Evolutionary conservation across 2,888 invertebrate species (phyloP).

Genomic region (Drosophila stalkeri): DNA sequence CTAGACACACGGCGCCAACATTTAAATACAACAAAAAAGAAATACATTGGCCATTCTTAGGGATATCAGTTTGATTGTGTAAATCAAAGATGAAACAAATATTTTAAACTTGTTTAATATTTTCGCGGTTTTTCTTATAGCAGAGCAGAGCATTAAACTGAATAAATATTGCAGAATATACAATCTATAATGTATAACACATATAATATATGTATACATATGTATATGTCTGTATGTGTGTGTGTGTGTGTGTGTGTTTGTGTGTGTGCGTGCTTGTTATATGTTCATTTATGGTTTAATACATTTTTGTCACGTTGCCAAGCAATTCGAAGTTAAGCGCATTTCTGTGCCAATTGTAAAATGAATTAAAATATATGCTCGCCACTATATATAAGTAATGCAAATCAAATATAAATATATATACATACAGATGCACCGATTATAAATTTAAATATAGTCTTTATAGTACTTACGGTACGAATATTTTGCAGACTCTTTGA

Average conservation of each 20-base stretch:
- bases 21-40: no score
- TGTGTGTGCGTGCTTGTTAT: background rate
- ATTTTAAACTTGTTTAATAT: background rate
- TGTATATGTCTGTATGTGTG: background rate
- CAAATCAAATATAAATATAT: background rate
- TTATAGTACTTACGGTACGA: background rate
- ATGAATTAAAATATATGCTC: slow-evolving; percentile 22
- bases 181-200: background rate
- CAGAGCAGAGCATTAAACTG: background rate
- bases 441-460: background rate
- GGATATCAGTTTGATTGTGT: no score
- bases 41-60: no score
- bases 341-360: slow-evolving; percentile 37
- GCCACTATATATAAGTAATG: slow-evolving; percentile 1
- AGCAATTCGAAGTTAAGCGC: slow-evolving; percentile 36
- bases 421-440: background rate
- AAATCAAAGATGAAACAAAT: background rate
- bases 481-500: background rate
- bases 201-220: background rate
- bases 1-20: slow-evolving; percentile 8
- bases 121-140: background rate
- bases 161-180: background rate
- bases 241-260: background rate
- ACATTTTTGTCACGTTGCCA: slow-evolving; percentile 68
- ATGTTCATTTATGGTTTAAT: slow-evolving; percentile 26